Evolutionary conservation across 2,113 vertebrate species (phyloP).

Genomic region (Notiomystis cincta): DNA sequence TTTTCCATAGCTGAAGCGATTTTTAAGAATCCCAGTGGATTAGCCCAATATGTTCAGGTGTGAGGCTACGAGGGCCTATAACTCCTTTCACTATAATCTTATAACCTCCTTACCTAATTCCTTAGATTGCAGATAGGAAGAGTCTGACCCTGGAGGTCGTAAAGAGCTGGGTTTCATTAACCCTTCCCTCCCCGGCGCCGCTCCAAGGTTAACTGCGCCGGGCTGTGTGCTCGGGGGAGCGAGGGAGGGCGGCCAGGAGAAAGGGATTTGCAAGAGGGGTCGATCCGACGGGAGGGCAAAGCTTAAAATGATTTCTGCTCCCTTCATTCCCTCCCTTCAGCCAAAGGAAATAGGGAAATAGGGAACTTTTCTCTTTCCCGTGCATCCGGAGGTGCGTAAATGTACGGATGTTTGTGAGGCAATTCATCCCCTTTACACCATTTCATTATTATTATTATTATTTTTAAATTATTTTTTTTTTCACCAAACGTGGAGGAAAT

Average conservation of each 20-base stretch:
- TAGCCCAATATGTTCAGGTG: conserved; percentile 64
- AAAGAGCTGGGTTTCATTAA: conserved; percentile 84
- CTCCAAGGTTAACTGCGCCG: conserved; percentile 82
- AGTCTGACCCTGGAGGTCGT: conserved; percentile 78
- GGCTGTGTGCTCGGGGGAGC: conserved; percentile 44
- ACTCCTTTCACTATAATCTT: conserved; percentile 74
- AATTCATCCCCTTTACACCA: not conserved
- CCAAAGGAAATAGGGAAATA: not conserved
- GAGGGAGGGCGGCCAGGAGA: conserved; percentile 27
- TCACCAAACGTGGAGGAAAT: not conserved
- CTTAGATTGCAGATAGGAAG: conserved; percentile 71
- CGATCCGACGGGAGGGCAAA: not conserved
- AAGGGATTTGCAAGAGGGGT: not conserved
- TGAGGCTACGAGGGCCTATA: conserved; percentile 50
- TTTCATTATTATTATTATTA: not conserved
- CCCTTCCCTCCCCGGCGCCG: conserved; percentile 76
- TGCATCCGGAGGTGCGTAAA: not conserved
- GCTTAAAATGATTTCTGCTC: not conserved
- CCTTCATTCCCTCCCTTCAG: not conserved
- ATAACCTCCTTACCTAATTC: conserved; percentile 78
- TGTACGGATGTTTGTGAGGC: not conserved
- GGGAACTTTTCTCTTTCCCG: not conserved
- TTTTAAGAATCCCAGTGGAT: conserved; percentile 59
- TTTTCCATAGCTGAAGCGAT: conserved; percentile 58
- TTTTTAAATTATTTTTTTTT: not conserved